Conservation (phyloP, 2,888 invertebrate species). For the Emmelina monodactyla region DNA sequence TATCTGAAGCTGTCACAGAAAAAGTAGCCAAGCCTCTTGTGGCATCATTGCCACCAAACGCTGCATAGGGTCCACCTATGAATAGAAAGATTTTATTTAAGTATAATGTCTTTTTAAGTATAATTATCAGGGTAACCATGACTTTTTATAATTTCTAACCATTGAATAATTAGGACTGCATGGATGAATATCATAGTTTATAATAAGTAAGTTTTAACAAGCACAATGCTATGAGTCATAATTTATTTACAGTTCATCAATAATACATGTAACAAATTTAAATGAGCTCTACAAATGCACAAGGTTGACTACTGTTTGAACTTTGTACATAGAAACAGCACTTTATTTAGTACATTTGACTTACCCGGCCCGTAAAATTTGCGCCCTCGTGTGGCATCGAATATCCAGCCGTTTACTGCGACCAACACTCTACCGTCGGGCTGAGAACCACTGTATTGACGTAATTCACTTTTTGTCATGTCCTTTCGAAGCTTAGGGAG, state of each 20-base stretch:
- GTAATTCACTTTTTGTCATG: slow-evolving; percentile 88
- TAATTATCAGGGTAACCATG: neutral
- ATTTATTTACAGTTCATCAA: no score
- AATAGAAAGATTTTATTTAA: slow-evolving; percentile 3
- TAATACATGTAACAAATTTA: no score
- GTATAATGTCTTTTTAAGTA: neutral
- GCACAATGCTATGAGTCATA: no score
- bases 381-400: slow-evolving; percentile 91
- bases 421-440: slow-evolving; percentile 88
- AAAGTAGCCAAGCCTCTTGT: slow-evolving; percentile 95
- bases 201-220: no score
- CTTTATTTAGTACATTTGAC: no score
- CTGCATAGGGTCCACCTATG: slow-evolving; percentile 90
- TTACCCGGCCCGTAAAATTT: slow-evolving; percentile 94
- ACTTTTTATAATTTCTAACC: no score
- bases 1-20: slow-evolving; percentile 79
- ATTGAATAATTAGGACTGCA: no score
- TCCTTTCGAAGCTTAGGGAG: slow-evolving; percentile 88
- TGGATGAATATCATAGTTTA: no score
- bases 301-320: no score
- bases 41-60: slow-evolving; percentile 95
- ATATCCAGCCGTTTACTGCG: slow-evolving; percentile 94
- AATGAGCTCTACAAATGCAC: no score
- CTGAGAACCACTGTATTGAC: slow-evolving; percentile 85
- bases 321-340: no score